A percentile compares a stretch with the other conserved stretches of the same genome.
Evolutionary conservation across 2,888 invertebrate genomes (phyloP).

Genomic region (Nematopogon swammerdamellus): DNA sequence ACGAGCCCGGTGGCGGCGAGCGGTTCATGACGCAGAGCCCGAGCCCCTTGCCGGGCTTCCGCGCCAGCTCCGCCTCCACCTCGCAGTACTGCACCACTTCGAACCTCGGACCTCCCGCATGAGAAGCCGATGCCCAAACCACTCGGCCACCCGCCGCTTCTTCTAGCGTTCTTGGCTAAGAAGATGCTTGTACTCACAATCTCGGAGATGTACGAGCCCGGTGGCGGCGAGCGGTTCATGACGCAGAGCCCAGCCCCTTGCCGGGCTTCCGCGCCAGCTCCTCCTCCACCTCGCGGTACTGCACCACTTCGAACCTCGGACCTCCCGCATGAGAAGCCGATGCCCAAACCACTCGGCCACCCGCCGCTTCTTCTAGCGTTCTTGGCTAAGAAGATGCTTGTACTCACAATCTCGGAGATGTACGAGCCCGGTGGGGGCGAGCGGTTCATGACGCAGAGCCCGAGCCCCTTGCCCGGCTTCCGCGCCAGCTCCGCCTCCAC

Average conservation of each 20-base stretch:
- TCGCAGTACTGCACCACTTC: slow-evolving; percentile 66
- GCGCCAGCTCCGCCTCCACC: slow-evolving; percentile 78
- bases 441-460: slow-evolving; percentile 83
- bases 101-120: no score
- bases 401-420: slow-evolving; percentile 88
- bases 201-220: slow-evolving; percentile 90
- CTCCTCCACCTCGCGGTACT: slow-evolving; percentile 69
- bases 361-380: no score
- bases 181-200: no score
- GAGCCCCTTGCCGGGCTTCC: slow-evolving; percentile 87
- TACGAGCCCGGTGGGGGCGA: slow-evolving; percentile 81
- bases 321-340: no score
- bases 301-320: no score
- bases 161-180: no score
- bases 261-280: slow-evolving; percentile 87
- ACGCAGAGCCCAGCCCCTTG: slow-evolving; percentile 87
- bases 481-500: slow-evolving; percentile 82
- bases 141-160: no score
- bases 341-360: no score
- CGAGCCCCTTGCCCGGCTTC: slow-evolving; percentile 83
- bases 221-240: slow-evolving; percentile 69
- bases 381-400: no score
- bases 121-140: no score
- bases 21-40: slow-evolving; percentile 83
- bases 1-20: slow-evolving; percentile 77